These are phyloP conservation scores for Beris morrisii DNA, from an alignment of 2,888 invertebrate genomes.

Conservation along the genomic window DNA sequence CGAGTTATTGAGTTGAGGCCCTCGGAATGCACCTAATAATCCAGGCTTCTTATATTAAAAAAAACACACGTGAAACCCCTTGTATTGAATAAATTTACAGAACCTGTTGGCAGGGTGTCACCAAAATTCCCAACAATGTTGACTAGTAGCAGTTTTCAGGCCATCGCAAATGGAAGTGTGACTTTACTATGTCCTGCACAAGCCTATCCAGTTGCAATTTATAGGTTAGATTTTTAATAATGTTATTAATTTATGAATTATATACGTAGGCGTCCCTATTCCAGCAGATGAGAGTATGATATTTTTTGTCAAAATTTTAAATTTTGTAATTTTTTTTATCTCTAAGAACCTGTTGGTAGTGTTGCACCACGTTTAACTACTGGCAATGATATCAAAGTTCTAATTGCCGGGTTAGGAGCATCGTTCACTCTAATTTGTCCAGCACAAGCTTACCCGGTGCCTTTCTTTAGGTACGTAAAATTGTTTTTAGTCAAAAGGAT, in stretches of 20 bases:
- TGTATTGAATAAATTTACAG: slow-evolving; percentile 44
- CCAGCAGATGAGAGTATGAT: slow-evolving; percentile 2
- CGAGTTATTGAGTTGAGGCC: too few species aligned
- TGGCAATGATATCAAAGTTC: slow-evolving; percentile 54
- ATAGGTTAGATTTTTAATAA: slow-evolving; percentile 56
- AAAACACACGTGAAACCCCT: background rate
- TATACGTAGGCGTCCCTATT: slow-evolving; percentile 21
- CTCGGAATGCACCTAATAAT: slow-evolving; percentile 1
- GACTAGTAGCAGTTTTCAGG: slow-evolving; percentile 67
- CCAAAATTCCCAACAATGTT: slow-evolving; percentile 67
- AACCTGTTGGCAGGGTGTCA: slow-evolving; percentile 76
- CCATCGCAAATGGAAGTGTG: slow-evolving; percentile 59
- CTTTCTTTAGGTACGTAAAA: slow-evolving; percentile 67
- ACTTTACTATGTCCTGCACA: slow-evolving; percentile 68
- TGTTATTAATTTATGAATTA: slow-evolving; percentile 13
- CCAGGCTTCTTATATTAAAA: background rate
- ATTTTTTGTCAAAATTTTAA: too few species aligned
- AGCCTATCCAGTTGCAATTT: slow-evolving; percentile 69
- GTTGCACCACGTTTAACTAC: slow-evolving; percentile 63
- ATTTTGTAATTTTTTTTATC: slow-evolving; percentile 11
- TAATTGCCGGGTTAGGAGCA: slow-evolving; percentile 45
- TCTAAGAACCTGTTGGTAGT: slow-evolving; percentile 67
- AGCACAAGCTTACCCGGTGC: slow-evolving; percentile 72
- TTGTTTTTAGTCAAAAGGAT: too few species aligned
- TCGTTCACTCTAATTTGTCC: slow-evolving; percentile 67